Conservation (phyloP, 2,888 invertebrate genomes). For the Listrodromus nycthemerus region DNA sequence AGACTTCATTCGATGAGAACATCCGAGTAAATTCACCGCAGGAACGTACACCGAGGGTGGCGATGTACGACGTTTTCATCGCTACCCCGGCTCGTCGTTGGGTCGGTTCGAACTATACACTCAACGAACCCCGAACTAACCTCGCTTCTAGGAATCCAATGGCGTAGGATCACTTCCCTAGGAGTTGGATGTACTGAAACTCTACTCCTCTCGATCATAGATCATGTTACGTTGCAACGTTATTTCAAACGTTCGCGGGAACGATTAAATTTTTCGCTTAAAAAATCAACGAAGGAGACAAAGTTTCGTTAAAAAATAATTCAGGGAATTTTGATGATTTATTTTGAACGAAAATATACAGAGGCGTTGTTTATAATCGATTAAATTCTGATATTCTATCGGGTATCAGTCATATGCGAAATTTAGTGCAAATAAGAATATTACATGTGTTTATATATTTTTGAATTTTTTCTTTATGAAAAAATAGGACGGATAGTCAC, state of each 20-base stretch:
- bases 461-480: no score
- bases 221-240: background rate
- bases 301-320: background rate
- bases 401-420: no score
- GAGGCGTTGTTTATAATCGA: no score
- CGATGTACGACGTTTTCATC: conserved; percentile 63
- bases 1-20: conserved; percentile 52
- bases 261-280: background rate
- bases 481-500: no score
- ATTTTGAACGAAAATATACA: no score
- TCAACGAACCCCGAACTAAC: conserved; percentile 72
- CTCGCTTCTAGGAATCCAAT: conserved; percentile 79
- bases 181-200: conserved; percentile 28
- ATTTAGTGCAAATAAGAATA: no score
- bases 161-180: conserved; percentile 76
- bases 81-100: conserved; percentile 74
- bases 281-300: background rate
- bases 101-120: conserved; percentile 68
- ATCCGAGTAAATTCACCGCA: conserved; percentile 54
- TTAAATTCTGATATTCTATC: no score
- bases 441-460: no score
- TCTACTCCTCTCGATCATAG: background rate
- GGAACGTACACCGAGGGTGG: conserved; percentile 64
- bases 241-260: background rate
- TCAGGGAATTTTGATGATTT: no score